Conservation (phyloP, 1,140 invertebrate species). For the Camponotus floridanus region DNA sequence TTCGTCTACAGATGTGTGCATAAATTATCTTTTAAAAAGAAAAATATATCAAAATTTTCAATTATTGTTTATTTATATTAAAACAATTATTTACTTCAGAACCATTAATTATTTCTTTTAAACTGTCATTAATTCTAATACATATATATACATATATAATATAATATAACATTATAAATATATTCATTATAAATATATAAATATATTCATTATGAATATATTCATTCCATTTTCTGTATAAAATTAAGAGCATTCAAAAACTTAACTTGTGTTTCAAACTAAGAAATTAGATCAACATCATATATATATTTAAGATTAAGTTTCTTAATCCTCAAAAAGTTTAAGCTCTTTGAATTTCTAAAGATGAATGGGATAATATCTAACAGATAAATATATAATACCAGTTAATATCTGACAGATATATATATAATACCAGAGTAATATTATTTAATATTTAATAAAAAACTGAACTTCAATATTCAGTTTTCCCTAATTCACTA, state of each 20-base stretch:
- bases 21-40: background rate
- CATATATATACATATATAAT: too few relatives aligned
- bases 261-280: background rate
- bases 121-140: background rate
- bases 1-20: background rate
- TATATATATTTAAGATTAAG: background rate
- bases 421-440: background rate
- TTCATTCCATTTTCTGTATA: background rate
- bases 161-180: background rate
- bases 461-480: background rate
- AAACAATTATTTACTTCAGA: background rate
- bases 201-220: background rate
- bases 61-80: background rate
- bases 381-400: background rate
- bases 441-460: background rate
- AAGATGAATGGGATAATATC: background rate
- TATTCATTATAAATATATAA: too few relatives aligned
- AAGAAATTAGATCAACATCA: slow-evolving; percentile 17
- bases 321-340: background rate
- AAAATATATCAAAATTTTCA: background rate
- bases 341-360: background rate
- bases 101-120: background rate
- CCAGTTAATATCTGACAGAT: background rate
- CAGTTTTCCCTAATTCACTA: background rate
- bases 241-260: background rate